Evolutionary conservation across 2,888 invertebrate genomes (phyloP).

Genomic region (Dryomyza anilis): DNA sequence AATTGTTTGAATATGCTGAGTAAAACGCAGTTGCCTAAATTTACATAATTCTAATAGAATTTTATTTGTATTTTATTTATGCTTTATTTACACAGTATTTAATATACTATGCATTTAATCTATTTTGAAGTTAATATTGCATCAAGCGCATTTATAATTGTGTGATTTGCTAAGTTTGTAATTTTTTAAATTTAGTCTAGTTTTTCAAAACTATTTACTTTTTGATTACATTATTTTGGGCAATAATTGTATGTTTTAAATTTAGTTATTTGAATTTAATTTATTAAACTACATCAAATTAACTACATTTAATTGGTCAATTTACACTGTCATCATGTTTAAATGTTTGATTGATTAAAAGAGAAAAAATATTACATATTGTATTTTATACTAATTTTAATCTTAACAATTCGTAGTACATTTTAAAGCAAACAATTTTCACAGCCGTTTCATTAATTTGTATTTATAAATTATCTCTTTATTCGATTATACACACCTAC

Average conservation of each 20-base stretch:
- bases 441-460: slow-evolving; percentile 49
- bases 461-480: too few relatives aligned
- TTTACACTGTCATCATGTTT: not conserved
- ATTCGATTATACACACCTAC: too few relatives aligned
- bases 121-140: too few relatives aligned
- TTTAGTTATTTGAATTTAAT: too few relatives aligned
- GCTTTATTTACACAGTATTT: too few relatives aligned
- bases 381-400: too few relatives aligned
- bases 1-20: too few relatives aligned
- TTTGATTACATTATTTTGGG: not conserved
- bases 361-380: not conserved
- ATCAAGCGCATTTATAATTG: not conserved
- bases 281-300: not conserved
- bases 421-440: slow-evolving; percentile 51
- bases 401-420: slow-evolving; percentile 13
- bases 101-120: too few relatives aligned
- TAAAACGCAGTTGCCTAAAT: too few relatives aligned
- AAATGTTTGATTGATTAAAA: not conserved
- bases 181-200: not conserved
- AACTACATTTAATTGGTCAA: slow-evolving; percentile 14
- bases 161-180: not conserved
- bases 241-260: not conserved
- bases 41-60: too few relatives aligned
- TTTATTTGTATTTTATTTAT: too few relatives aligned
- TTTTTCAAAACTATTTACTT: not conserved